Conservation (phyloP, 2,888 invertebrate species). For the Pristionchus japonicus region DNA sequence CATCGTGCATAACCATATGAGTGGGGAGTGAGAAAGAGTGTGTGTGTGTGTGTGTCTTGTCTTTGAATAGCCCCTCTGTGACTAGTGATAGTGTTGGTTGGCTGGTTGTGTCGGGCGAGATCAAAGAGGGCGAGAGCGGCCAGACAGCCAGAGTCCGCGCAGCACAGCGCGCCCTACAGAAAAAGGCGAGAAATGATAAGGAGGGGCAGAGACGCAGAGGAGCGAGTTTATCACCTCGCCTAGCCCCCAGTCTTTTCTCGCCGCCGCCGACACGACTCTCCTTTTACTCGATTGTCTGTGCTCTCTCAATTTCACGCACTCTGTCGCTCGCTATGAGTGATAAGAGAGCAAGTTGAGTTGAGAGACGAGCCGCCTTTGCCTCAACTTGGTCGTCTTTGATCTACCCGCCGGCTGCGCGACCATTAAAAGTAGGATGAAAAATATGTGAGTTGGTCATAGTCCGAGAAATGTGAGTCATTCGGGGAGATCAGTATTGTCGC, state of each 20-base stretch:
- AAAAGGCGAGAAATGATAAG: not conserved
- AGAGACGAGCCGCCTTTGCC: too few species aligned
- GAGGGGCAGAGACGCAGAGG: slow-evolving; percentile 2
- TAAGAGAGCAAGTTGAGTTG: too few species aligned
- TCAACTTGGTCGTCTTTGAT: not conserved
- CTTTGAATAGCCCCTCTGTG: not conserved
- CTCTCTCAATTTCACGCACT: too few species aligned
- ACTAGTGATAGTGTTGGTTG: not conserved
- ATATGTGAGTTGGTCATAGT: not conserved
- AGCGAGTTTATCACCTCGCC: not conserved
- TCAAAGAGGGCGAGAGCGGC: slow-evolving; percentile 18
- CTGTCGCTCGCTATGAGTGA: too few species aligned
- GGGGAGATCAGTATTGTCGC: too few species aligned
- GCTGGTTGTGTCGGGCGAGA: slow-evolving; percentile 13
- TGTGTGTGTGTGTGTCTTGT: not conserved
- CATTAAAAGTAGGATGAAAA: not conserved
- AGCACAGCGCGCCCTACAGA: not conserved
- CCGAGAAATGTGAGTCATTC: not conserved
- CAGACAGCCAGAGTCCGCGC: not conserved
- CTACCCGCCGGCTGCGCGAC: not conserved
- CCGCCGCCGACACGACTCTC: too few species aligned
- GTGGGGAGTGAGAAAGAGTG: not conserved
- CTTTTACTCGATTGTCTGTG: too few species aligned
- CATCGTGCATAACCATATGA: not conserved
- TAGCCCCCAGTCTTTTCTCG: not conserved